These are phyloP conservation scores for Amazona guildingii DNA, from an alignment of 2,113 vertebrate genomes.

Conservation along the genomic window DNA sequence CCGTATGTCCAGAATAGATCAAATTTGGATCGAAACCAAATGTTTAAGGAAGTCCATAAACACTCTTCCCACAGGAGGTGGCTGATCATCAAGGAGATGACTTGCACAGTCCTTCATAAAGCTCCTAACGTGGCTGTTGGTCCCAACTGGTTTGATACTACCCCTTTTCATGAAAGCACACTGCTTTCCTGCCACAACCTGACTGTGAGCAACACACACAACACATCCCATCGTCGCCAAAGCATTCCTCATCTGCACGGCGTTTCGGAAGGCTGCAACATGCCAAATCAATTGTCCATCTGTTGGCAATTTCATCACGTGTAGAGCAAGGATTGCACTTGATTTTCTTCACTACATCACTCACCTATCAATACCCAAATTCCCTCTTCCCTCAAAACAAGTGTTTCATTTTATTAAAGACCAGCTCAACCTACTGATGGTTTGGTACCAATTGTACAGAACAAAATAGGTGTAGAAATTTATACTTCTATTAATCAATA, in stretches of 20 bases:
- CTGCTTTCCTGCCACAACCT: not conserved
- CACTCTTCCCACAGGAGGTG: not conserved
- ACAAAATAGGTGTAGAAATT: not conserved
- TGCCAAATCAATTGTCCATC: not conserved
- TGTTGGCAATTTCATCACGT: not conserved
- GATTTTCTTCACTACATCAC: not conserved
- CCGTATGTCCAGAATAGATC: rapidly evolving
- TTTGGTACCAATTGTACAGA: constrained; percentile 4
- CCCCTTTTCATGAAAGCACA: not conserved
- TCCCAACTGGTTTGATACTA: not conserved
- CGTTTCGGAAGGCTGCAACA: not conserved
- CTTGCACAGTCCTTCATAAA: not conserved
- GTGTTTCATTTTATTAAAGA: not conserved
- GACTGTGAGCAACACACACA: rapidly evolving
- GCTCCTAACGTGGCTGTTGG: rapidly evolving
- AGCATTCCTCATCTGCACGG: not conserved
- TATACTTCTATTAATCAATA: constrained; percentile 26
- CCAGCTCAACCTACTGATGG: not conserved
- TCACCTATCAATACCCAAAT: not conserved
- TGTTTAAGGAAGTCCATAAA: not conserved
- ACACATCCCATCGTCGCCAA: not conserved
- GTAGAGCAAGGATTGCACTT: not conserved
- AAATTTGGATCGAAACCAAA: not conserved
- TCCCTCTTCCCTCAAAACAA: not conserved
- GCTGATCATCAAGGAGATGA: not conserved